A percentile compares a stretch with the other conserved stretches of the same genome.
phyloP scores from a whole-genome alignment of 1,140 invertebrate species.

The Aphelenchoides fujianensis region DNA sequence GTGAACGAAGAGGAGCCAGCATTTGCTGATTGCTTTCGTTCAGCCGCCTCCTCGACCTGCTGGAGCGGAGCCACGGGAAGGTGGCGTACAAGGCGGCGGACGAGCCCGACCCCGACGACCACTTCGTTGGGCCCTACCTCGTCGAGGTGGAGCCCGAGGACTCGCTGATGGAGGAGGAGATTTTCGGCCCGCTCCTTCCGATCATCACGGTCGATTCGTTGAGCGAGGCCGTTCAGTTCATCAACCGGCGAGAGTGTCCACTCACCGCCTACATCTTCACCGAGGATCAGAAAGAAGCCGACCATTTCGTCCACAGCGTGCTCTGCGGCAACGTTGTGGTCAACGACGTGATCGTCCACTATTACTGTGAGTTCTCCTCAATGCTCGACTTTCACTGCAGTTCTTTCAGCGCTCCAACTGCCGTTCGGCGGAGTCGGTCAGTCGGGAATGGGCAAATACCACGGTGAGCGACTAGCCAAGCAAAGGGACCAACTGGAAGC shows the following conservation, averaged over 20 bases:
- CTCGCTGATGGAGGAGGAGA: slow-evolving; percentile 52
- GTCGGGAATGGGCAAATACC: too few relatives aligned
- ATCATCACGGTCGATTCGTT: slow-evolving; percentile 46
- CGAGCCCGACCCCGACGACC: slow-evolving; percentile 36
- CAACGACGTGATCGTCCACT: slow-evolving; percentile 86
- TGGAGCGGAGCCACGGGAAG: slow-evolving; percentile 25
- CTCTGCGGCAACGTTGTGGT: slow-evolving; percentile 77
- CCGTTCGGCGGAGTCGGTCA: too few relatives aligned
- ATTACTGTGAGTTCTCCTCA: slow-evolving; percentile 22
- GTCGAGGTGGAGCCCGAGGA: slow-evolving; percentile 38
- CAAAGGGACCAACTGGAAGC: too few relatives aligned
- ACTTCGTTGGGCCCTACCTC: slow-evolving; percentile 53
- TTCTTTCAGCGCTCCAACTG: not conserved
- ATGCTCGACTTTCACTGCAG: not conserved
- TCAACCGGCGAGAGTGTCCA: slow-evolving; percentile 44
- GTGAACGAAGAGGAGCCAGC: too few relatives aligned
- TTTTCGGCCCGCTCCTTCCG: slow-evolving; percentile 55
- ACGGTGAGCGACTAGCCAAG: too few relatives aligned
- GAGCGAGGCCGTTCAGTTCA: slow-evolving; percentile 47
- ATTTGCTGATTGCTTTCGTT: slow-evolving; percentile 84
- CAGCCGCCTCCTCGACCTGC: slow-evolving; percentile 58
- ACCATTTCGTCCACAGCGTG: slow-evolving; percentile 67
- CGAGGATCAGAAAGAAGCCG: slow-evolving; percentile 41
- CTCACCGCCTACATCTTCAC: slow-evolving; percentile 45
- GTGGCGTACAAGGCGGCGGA: slow-evolving; percentile 26